Percentiles rank a stretch among this genome's conserved stretches.
These are phyloP conservation scores for Baccha elongata DNA, from an alignment of 2,888 invertebrate species.

Conservation along the genomic window DNA sequence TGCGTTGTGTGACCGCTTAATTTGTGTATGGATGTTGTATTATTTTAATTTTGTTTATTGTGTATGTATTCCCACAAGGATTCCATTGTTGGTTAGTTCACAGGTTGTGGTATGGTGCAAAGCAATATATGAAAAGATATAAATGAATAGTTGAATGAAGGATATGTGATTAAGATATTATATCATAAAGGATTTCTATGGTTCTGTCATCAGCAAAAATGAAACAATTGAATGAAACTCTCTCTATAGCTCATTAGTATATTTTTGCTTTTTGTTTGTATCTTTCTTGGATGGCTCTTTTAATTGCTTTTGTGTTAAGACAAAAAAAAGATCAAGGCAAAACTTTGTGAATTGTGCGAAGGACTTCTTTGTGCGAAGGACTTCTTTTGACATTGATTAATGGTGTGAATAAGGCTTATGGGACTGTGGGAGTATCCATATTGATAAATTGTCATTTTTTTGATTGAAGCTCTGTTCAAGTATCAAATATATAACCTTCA, in stretches of 20 bases:
- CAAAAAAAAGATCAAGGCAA: not conserved
- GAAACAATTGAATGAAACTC: constrained; percentile 10
- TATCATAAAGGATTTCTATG: constrained; percentile 11
- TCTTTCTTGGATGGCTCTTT: not conserved
- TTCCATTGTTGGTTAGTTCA: constrained; percentile 28
- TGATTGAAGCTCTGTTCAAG: too few relatives aligned
- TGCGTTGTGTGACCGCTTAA: constrained; percentile 84
- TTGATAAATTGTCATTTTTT: constrained; percentile 1
- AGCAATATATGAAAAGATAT: constrained; percentile 13
- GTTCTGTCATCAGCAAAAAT: constrained; percentile 12
- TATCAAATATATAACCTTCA: too few relatives aligned
- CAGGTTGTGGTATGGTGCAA: constrained; percentile 14
- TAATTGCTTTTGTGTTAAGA: constrained; percentile 11
- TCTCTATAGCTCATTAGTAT: constrained; percentile 2
- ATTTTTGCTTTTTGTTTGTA: not conserved
- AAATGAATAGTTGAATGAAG: constrained; percentile 7
- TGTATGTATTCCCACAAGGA: constrained; percentile 33
- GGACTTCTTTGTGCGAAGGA: not conserved
- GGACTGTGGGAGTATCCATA: not conserved
- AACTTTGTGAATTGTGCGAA: constrained; percentile 4
- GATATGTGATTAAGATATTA: not conserved
- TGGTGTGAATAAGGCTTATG: not conserved
- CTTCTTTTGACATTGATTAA: not conserved
- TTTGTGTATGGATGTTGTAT: constrained; percentile 43
- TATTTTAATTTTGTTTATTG: constrained; percentile 23